Base-by-base conservation (phyloP, 2,888 invertebrate genomes). In the Tridacna crocea region DNA sequence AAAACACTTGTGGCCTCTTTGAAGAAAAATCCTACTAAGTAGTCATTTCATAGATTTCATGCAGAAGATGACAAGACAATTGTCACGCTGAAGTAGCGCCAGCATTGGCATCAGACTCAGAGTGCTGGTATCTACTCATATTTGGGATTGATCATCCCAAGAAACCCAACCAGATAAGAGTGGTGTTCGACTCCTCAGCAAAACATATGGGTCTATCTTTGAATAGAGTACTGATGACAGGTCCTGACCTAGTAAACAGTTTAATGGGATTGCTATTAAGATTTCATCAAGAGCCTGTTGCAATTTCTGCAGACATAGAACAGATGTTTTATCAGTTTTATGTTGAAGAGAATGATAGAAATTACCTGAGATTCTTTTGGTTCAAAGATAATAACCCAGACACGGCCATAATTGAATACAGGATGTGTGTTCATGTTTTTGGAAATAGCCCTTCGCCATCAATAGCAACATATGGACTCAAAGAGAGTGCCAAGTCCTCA, bases 31-130 rank as follows among this genome's bases (percentile, higher is more conserved):
- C 51, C 51, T 13, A 22, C 22, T 11, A 51, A 48, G n/a, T 10
- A 47, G 24, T 22, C 72, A 72, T 11, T 72, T 72, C 46, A 72
- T 36, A 19, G 36, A 66, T 10, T 66, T 36, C 17, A 66, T 66
- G 66, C 66, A 66, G 66, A 36, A 36, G 12, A 27, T 66, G 6
- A 66, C 17, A n/a, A 36, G 66, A 36, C 46, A 66, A 66, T 11
- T 27, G 66, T 15, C 60, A 60, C 60, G n/a, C 60, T 22, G 60
- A 60, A 17, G 51, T 24, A 60, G 60, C 60, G 8, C 60, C n/a
- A 60, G 10, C 60, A 11, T 13, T 60, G 60, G 22, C 13, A 13
- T 13, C 12, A 10, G n/a, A 60, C 8, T 10, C 17, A 13, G 60
- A 60, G n/a, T 60, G 60, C n/a, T 60, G 60, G 60, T 60, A 60